Base-by-base conservation (phyloP, 2,888 invertebrate species). In the Baronia brevicornis region DNA sequence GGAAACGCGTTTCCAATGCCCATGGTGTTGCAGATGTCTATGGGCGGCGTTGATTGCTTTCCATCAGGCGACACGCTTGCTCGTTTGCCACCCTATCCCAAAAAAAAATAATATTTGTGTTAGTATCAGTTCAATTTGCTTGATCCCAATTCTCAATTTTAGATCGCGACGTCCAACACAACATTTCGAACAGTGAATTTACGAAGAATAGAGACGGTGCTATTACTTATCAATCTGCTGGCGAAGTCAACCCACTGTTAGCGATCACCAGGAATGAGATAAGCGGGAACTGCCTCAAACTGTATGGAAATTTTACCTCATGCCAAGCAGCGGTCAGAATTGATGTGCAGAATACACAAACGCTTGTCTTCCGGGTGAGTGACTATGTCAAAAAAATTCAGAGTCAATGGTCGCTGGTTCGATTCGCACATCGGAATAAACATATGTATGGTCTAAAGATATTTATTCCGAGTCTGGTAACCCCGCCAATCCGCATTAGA, bases 291-390 rank as follows among this genome's bases (percentile, higher is more conserved):
- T 97, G 99, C 34, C 86, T 90, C 5, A 92, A 94, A 52, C 80
- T 98, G 12, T 97, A 96, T 57, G 97, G 96, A 1, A 99, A 99
- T 68, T 95, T 98, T 55, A 95, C 97, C 0, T 90, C 97, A 2
- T 93, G 97, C 60, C 86, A 88, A 51, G 89, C 94, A n/a, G 92
- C 95, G 2, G 84, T 97, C 4, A 88, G 90, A 54, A 80, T 98
- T 41, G 95, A 97, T 59, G 89, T 99, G 0, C 98, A 98, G 69
- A 98, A 98, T 67, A 97, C 97, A 21, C 93, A 94, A 62, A 91
- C 92, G 0, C 72, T 96, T 15, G 93, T 91, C 44, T 94, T 96
- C 57, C 88, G 92, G 78, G 95, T 95, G 70, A 82, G 87, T 73
- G n/a, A 1, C 7, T 3, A 25, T 7, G 5, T 17, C n/a, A n/a